phyloP scores from a whole-genome alignment of 2,888 invertebrate species.

The Malthinus seriepunctatus region DNA sequence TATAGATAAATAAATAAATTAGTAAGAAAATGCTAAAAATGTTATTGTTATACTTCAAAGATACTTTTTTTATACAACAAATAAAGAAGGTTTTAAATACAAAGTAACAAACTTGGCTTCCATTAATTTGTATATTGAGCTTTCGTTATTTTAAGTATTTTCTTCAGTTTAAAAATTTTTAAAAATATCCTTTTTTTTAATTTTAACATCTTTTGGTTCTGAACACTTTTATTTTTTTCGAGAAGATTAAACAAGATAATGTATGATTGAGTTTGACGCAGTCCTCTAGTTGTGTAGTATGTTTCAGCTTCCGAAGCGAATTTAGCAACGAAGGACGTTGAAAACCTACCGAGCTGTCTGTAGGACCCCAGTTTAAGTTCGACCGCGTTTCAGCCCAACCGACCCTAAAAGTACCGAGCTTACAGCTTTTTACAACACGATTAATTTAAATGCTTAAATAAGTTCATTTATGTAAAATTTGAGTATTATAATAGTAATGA shows the following conservation, averaged over 20 bases:
- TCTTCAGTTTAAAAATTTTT: no score
- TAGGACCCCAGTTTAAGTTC: conserved; percentile 47
- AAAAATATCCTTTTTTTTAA: no score
- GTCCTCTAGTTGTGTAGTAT: conserved; percentile 12
- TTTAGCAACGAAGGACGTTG: conserved; percentile 33
- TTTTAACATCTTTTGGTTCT: no score
- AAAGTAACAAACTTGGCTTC: no score
- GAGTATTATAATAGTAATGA: background rate
- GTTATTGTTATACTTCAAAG: no score
- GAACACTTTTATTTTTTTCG: no score
- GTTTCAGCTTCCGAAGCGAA: conserved; percentile 28
- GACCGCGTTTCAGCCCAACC: conserved; percentile 40
- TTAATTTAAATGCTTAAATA: background rate
- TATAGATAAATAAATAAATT: no score
- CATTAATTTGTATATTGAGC: no score
- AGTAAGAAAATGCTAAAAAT: no score
- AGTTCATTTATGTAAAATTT: background rate
- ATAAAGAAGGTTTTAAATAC: no score
- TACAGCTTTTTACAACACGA: conserved; percentile 16
- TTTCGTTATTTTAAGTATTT: no score
- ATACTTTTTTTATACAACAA: no score
- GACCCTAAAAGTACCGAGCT: conserved; percentile 34
- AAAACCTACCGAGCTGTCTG: conserved; percentile 45
- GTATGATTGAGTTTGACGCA: conserved; percentile 16
- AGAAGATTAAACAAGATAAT: conserved; percentile 14